phyloP scores from a whole-genome alignment of 2,888 invertebrate species.

The Lasioglossum villosulum region DNA sequence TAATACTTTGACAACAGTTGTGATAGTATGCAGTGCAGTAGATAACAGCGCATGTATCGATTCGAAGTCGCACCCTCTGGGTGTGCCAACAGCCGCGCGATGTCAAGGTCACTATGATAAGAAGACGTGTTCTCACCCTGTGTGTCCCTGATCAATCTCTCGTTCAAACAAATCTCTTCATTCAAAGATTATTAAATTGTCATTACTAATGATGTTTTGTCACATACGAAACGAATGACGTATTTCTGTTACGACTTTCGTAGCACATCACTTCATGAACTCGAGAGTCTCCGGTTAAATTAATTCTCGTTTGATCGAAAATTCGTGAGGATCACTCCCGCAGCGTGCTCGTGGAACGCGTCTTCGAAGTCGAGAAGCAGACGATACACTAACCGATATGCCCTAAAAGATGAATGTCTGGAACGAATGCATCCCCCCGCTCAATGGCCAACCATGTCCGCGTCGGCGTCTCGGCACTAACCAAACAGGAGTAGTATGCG shows the following conservation, averaged over 20 bases:
- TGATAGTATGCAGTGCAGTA: background rate
- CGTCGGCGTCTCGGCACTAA: slow-evolving; percentile 42
- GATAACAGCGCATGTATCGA: slow-evolving; percentile 38
- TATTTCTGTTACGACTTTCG: background rate
- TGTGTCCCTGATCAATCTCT: background rate
- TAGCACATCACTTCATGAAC: background rate
- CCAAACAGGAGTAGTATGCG: background rate
- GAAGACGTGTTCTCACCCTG: slow-evolving; percentile 28
- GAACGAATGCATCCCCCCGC: slow-evolving; percentile 47
- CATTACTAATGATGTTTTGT: background rate
- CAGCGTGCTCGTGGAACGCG: background rate
- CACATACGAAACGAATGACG: background rate
- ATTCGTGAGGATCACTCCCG: background rate
- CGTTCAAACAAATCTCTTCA: background rate
- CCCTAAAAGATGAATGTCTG: slow-evolving; percentile 37
- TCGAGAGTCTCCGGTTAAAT: background rate
- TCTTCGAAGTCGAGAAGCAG: slow-evolving; percentile 39
- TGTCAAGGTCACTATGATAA: slow-evolving; percentile 41
- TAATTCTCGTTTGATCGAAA: background rate
- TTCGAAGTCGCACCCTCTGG: slow-evolving; percentile 34
- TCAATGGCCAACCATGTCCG: slow-evolving; percentile 33
- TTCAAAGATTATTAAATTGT: background rate
- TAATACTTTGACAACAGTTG: background rate
- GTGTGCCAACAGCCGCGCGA: slow-evolving; percentile 7
- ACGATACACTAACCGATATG: slow-evolving; percentile 55